Base-by-base conservation (phyloP, 2,888 invertebrate species). In the Orthonevra nobilis region DNA sequence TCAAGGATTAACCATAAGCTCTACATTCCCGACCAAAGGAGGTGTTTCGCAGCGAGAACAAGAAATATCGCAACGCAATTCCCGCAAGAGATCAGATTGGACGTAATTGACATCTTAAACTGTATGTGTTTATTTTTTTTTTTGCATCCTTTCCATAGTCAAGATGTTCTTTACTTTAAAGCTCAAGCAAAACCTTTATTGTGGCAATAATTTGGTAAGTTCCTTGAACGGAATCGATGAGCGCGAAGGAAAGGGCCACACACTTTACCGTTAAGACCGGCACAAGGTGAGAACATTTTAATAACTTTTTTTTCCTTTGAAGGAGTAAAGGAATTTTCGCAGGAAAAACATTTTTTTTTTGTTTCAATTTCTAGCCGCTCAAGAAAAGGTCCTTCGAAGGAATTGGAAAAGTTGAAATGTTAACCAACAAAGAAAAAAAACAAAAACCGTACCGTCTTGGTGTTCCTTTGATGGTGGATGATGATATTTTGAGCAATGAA, bases 51-150 rank as follows among this genome's bases (percentile, higher is more conserved):
- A n/a, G n/a, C n/a, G 34, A 54, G 6, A 42, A 44, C 23, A 64
- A 28, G 48, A 54, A 64, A 64, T n/a, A n/a, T 26, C 23, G 3
- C 23, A 23, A 5, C 23, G 19, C 40, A 32, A 44, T 64, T 34
- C 17, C 17, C 26, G 34, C 42, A 12, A 26, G 44, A 26, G 52
- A 34, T 54, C 52, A 26, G 42, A 64, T 52, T 64, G 23, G 12
- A 23, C 50, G 15, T 10, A 64, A 54, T 52, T 44, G 61, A 48
- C 19, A 61, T 12, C 58, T n/a, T n/a, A n/a, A n/a, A n/a, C 32
- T 19, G 28, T 15, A 46, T 15, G 0, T 1, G 9, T 4, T 26
- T n/a, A 4, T n/a, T n/a, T n/a, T n/a, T n/a, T n/a, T n/a, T 40
- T 19, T 19, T 40, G 4, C n/a, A n/a, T 17, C 12, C 9, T 10